A percentile compares a stretch with the other conserved stretches of the same genome.
Conservation (phyloP, 1,140 invertebrate species). For the Pentalonia nigronervosa region DNA sequence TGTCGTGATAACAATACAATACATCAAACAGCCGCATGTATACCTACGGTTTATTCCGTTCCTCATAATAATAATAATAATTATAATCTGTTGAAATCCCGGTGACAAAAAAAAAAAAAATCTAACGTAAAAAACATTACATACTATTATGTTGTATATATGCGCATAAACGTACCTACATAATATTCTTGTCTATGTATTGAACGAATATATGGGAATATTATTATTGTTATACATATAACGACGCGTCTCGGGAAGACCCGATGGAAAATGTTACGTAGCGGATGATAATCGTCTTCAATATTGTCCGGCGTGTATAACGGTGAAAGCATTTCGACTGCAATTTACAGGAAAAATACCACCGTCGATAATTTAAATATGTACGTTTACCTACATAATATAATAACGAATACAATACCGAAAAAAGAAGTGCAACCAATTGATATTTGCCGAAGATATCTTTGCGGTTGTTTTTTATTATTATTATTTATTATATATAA, state of each 20-base stretch:
- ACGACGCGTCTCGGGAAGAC: not conserved
- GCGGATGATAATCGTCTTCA: constrained; percentile 30
- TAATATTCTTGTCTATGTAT: not conserved
- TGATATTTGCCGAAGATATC: constrained; percentile 19
- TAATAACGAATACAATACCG: constrained; percentile 1
- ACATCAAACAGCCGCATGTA: not conserved
- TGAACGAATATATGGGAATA: not conserved
- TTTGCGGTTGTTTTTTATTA: not conserved
- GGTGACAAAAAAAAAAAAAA: not conserved
- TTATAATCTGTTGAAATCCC: not conserved
- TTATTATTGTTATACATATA: not conserved
- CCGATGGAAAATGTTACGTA: not conserved
- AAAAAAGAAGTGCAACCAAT: constrained; percentile 33
- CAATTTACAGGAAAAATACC: constrained; percentile 37
- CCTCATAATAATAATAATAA: not conserved
- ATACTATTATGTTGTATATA: not conserved
- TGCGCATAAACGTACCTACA: not conserved
- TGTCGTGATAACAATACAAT: not conserved
- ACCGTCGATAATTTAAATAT: constrained; percentile 46
- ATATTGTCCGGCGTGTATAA: constrained; percentile 25
- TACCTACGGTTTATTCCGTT: not conserved
- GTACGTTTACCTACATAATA: constrained; percentile 24
- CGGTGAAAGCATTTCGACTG: constrained; percentile 37
- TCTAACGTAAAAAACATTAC: not conserved
- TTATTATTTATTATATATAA: not conserved